phyloP scores from a whole-genome alignment of 2,888 invertebrate species.

The Thymelicus lineola region DNA sequence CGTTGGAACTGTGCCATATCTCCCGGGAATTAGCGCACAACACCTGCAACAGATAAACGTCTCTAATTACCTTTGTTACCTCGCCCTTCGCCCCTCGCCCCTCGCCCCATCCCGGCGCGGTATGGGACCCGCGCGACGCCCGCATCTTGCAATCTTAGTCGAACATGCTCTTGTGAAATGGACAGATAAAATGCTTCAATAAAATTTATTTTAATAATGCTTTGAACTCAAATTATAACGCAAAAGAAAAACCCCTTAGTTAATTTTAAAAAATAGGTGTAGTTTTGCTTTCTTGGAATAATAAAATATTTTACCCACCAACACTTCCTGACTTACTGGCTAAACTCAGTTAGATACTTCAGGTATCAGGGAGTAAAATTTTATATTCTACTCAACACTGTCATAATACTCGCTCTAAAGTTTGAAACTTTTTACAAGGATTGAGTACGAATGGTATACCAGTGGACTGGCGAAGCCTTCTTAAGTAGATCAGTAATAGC shows the following conservation, averaged over 20 bases:
- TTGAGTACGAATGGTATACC: conserved; percentile 18
- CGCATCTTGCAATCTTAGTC: neutral
- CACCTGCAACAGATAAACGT: conserved; percentile 79
- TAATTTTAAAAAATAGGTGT: no score
- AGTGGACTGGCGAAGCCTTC: conserved; percentile 17
- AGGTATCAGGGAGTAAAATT: no score
- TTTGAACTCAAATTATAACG: no score
- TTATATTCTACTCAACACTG: neutral
- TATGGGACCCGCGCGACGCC: neutral
- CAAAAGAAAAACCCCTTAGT: no score
- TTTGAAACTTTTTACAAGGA: conserved; percentile 35
- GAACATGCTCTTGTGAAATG: no score
- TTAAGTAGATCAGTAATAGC: neutral
- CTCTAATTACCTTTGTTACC: conserved; percentile 68
- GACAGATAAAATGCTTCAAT: no score
- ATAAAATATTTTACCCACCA: no score
- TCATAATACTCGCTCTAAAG: conserved; percentile 4
- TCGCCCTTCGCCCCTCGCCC: conserved; percentile 39
- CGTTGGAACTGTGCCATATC: conserved; percentile 55
- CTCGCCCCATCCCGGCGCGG: conserved; percentile 39
- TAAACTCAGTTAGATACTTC: no score
- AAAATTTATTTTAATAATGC: no score
- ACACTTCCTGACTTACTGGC: no score
- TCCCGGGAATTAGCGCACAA: conserved; percentile 60
- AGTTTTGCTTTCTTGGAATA: no score